Conservation (phyloP, 2,113 vertebrate genomes). For the Miniopterus natalensis region DNA sequence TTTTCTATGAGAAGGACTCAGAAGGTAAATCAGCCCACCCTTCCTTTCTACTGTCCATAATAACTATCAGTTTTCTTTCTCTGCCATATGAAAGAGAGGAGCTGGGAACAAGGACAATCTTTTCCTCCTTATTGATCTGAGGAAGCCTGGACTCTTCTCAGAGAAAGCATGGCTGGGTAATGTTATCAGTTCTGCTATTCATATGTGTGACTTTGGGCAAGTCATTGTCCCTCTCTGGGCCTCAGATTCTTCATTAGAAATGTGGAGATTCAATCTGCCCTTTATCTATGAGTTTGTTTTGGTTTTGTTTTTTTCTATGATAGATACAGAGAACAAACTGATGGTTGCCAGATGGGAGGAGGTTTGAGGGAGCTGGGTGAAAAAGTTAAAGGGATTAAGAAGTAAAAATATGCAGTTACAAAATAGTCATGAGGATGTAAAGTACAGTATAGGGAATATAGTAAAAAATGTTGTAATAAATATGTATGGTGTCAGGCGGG, state of each 20-base stretch:
- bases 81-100: neutral
- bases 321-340: neutral
- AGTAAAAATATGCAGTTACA: neutral
- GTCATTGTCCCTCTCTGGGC: neutral
- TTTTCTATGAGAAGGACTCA: constrained; percentile 90
- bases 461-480: neutral
- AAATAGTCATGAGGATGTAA: neutral
- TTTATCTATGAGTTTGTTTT: neutral
- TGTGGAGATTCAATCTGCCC: neutral
- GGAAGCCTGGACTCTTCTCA: neutral
- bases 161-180: neutral
- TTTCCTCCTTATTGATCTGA: neutral
- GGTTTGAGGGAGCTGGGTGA: neutral
- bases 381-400: neutral
- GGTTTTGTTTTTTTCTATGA: neutral
- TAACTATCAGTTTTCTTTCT: constrained; percentile 21
- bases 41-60: neutral
- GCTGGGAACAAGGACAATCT: neutral
- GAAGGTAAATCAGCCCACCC: constrained; percentile 85
- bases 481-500: neutral
- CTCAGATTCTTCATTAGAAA: constrained; percentile 35
- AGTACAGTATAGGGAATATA: neutral
- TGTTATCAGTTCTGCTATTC: constrained; percentile 12
- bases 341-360: neutral
- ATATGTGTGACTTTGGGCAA: neutral